phyloP scores from a whole-genome alignment of 1,140 invertebrate genomes.

The Eumeta japonica region DNA sequence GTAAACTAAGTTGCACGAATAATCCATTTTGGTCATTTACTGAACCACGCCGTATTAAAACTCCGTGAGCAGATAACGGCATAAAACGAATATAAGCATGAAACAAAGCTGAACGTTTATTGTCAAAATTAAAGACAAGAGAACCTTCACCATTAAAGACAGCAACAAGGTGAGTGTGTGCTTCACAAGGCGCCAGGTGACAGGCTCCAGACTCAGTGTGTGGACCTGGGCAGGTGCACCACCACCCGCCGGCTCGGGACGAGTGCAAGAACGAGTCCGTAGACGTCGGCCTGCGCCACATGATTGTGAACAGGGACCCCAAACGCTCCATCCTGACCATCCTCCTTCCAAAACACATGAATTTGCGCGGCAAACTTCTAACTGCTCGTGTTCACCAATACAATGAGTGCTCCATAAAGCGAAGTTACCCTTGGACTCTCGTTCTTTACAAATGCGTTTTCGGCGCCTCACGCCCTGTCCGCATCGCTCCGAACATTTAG shows the following conservation, averaged over 20 bases:
- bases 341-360: constrained; percentile 34
- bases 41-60: constrained; percentile 25
- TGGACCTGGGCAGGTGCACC: constrained; percentile 28
- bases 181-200: constrained; percentile 33
- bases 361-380: constrained; percentile 29
- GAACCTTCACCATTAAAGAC: constrained; percentile 38
- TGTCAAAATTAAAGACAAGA: constrained; percentile 32
- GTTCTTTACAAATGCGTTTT: constrained; percentile 32
- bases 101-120: constrained; percentile 31
- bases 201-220: constrained; percentile 38
- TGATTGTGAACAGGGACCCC: constrained; percentile 39
- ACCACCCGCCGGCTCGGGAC: constrained; percentile 30
- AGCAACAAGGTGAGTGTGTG: constrained; percentile 26
- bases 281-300: constrained; percentile 37
- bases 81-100: constrained; percentile 42
- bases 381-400: constrained; percentile 34
- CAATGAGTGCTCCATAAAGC: constrained; percentile 41
- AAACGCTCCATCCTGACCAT: constrained; percentile 42
- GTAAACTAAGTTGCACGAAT: constrained; percentile 28
- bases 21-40: constrained; percentile 19
- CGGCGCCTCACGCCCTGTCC: constrained; percentile 29
- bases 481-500: constrained; percentile 38
- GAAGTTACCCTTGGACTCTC: constrained; percentile 10
- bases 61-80: constrained; percentile 38
- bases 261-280: constrained; percentile 35